Percentiles rank a stretch among this genome's conserved stretches.
Evolutionary conservation across 2,113 vertebrate species (phyloP).

Genomic region (Physeter macrocephalus): DNA sequence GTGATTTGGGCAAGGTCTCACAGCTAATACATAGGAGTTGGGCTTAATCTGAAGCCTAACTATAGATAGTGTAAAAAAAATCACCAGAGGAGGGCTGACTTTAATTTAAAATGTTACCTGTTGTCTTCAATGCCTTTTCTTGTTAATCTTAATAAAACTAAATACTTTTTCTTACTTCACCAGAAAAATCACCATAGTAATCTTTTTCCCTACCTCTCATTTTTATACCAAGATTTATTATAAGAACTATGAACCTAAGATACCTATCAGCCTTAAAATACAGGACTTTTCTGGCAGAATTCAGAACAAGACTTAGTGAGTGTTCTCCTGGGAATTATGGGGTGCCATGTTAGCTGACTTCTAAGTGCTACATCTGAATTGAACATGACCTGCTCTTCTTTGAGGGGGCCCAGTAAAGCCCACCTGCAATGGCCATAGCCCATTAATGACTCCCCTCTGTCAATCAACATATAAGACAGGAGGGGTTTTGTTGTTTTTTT

Average conservation of each 20-base stretch:
- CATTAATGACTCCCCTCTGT: background rate
- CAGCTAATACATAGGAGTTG: conserved; percentile 20
- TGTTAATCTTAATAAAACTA: conserved; percentile 34
- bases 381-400: background rate
- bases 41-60: background rate
- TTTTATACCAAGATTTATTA: background rate
- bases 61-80: conserved; percentile 10
- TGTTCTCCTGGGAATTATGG: background rate
- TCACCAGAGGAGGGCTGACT: background rate
- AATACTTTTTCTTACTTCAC: conserved; percentile 5
- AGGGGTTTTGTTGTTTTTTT: no score
- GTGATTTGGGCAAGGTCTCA: conserved; percentile 19
- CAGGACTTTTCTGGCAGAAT: conserved; percentile 10
- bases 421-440: background rate
- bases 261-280: background rate
- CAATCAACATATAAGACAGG: background rate
- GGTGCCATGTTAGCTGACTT: background rate
- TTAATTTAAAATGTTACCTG: conserved; percentile 30
- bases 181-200: conserved; percentile 11
- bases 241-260: background rate
- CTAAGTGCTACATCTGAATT: background rate
- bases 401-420: background rate
- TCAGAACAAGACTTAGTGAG: background rate
- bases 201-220: background rate
- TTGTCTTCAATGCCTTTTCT: background rate